Evolutionary conservation across 2,797 vertebrate species (phyloP), one percentile per base, ranked within the genome.

Genomic region (Squalus acanthias): DNA sequence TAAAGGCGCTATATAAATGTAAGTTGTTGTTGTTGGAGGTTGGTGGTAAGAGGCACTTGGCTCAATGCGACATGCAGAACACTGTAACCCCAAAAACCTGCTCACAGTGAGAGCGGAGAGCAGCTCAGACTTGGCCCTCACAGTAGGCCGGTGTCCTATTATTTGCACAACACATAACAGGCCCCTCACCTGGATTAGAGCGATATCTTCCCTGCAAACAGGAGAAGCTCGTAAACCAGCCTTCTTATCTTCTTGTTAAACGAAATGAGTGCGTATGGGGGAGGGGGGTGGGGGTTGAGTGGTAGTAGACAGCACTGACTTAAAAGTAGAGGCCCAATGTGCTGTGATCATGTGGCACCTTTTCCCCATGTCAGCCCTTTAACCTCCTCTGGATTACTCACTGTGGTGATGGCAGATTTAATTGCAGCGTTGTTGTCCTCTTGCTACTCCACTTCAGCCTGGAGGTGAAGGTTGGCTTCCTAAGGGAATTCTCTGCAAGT

Each of bases 161-260:
- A 72, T 95, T 95, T 95, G 10, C 67, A 50, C 67, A 95, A 33
- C 92, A 17, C 46, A 53, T 53, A 95, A 76, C 29, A 69, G 94
- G 89, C 15, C 94, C 46, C 69, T 76, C 94, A 76, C 15, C 70
- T 76, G 69, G 15, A 76, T 74, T 74, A 33, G 94, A 76, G 6
- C 6, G 50, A 60, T 95, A 95, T 74, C 70, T 74, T 5, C 50
- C 70, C 13, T 57, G 94, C 70, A 95, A 76, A 76, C 50, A 76
- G 70, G 94, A 60, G 91, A 93, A 67, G 94, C 50, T n/a, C 50
- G 13, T 76, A 95, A 57, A 95, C 94, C 94, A 57, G 50, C 70
- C 15, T 76, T 50, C 72, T 95, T 95, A 95, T 95, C 94, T 69
- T 70, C 65, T 72, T 95, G 93, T 57, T 74, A 76, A 76, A 72